Base-by-base conservation (phyloP, 2,888 invertebrate species). In the Calephelis perditalis region DNA sequence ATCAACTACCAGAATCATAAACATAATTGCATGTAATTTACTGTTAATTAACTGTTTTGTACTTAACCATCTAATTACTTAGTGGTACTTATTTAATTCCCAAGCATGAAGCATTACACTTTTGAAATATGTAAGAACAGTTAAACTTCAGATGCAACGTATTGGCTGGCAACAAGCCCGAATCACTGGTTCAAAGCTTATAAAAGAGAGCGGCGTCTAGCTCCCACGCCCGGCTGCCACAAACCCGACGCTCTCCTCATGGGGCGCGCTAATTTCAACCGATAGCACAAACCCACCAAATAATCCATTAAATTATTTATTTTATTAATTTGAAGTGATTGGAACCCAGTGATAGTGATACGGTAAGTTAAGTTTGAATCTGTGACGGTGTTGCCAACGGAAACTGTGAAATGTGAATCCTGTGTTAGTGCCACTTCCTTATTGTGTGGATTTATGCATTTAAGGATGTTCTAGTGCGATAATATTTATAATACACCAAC, bases 281-380 rank as follows among this genome's bases (percentile, higher is more conserved):
- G 85, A 87, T 87, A 88, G 81, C 82, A 81, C 71, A 79, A 75
- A 70, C 79, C 77, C 76, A 77, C 52, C 11, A 36, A 54, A 70
- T 69, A 71, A 70, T 70, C 69, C 70, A 71, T 71, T 69, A 69
- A 73, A 73, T 72, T 71, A 74, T 74, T 68, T 70, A 72, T 70
- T 68, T 69, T 62, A 58, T 63, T 65, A 62, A 58, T 59, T 61
- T 60, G 79, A 70, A 78, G 81, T 81, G 74, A 82, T 76, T 77
- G 86, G 88, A 87, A 89, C 87, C 87, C 88, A 90, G 89, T 89
- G 86, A 83, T 81, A 78, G 89, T 90, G 89, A 86, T 78, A 88
- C 88, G 89, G 89, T 90, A 90, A 90, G 89, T 86, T 79, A 47
- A 65, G 73, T 80, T 76, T 76, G 67, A 68, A 70, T 69, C 65